Base-by-base conservation (phyloP, 1,140 invertebrate species). In the Venturia canescens region DNA sequence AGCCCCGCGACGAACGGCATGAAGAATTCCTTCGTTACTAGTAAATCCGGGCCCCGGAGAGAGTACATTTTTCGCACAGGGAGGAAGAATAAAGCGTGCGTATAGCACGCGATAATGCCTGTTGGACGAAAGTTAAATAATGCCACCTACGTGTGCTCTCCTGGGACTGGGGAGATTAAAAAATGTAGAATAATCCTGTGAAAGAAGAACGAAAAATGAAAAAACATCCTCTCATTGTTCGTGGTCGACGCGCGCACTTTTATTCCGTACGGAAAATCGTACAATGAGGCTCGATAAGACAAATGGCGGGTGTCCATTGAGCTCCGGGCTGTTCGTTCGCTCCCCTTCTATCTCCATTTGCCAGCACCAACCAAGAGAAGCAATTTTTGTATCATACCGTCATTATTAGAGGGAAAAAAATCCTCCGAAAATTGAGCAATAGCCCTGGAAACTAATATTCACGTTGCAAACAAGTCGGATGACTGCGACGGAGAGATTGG, bases 1-100 rank as follows among this genome's bases (percentile, higher is more conserved):
- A 27, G 23, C n/a, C 5, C n/a, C 5, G n/a, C 23, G 15, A 74
- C 23, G 21, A 48, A 53, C 44, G 48, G 21, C 31, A 74, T 76
- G 72, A 60, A 76, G 53, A 76, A 76, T 76, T 27, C 13, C 72
- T 76, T 60, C 72, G 72, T 76, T 76, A 60, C 72, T 60, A 18
- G 29, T 60, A 18, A 18, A 76, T 34, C 16, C 23, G 15, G 34
- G 27, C 21, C 13, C 23, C 23, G 1, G 1, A 23, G 60, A 23
- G 50, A 6, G 31, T 75, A 31, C 29, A 60, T 53, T 53, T 53
- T 74, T 74, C 72, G 50, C 50, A 5, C 16, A 26, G 34, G 11
- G 27, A 60, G 16, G 53, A 18, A 63, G 60, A 63, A 76, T 76
- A 63, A 63, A 76, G 53, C 72, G 63, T 34, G 72, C 50, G 44